Percentiles rank a stretch among this genome's conserved stretches.
Evolutionary conservation across 2,113 vertebrate genomes (phyloP).

Genomic region (Phaethornis superciliosus): DNA sequence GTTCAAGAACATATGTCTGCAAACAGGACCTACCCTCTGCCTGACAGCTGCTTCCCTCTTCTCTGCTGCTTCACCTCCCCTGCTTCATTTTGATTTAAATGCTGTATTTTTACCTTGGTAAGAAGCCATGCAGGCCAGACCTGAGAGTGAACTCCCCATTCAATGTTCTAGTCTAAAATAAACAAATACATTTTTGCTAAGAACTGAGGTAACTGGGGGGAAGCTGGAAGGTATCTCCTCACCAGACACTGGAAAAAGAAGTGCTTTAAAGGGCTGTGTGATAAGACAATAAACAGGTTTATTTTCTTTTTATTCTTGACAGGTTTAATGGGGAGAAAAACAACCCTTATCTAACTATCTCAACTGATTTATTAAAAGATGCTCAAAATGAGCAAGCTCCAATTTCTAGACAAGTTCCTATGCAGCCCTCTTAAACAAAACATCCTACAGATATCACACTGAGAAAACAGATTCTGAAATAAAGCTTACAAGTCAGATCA

Average conservation of each 20-base stretch:
- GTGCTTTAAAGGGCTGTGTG: not conserved
- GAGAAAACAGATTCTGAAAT: not conserved
- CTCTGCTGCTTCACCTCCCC: not conserved
- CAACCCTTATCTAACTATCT: not conserved
- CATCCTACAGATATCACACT: not conserved
- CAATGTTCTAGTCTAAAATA: not conserved
- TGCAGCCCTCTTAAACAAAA: not conserved
- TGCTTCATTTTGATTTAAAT: not conserved
- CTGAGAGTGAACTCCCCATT: not conserved
- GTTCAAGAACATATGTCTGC: slow-evolving; percentile 41
- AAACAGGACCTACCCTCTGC: not conserved
- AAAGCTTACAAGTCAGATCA: not conserved
- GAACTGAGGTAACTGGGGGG: not conserved
- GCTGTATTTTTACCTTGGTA: not conserved
- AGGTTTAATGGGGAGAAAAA: not conserved
- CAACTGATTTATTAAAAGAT: not conserved
- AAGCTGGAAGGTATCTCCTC: not conserved
- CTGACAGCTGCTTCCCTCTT: slow-evolving; percentile 25
- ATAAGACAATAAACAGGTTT: not conserved
- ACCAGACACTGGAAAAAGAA: not conserved
- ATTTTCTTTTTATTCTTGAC: not conserved
- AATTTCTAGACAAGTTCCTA: not conserved
- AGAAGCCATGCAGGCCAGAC: not conserved
- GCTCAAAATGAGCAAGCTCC: not conserved
- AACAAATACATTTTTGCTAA: not conserved